These are phyloP conservation scores for Pelodytes ibericus DNA, from an alignment of 2,797 vertebrate species.

Conservation along the genomic window DNA sequence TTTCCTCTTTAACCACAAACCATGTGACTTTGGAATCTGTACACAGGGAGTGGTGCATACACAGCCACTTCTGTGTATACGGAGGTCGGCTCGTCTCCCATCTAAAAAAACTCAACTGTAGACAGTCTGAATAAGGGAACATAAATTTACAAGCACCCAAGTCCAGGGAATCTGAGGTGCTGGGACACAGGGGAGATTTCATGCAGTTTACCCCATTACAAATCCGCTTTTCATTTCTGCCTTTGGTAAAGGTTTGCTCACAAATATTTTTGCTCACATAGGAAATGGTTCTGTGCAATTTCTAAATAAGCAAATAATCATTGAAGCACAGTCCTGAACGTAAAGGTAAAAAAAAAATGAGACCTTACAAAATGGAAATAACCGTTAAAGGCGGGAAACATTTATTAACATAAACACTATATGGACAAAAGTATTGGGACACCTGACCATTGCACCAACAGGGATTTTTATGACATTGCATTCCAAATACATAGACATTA, in stretches of 20 bases:
- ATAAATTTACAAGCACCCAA: not conserved
- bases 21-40: slow-evolving; percentile 54
- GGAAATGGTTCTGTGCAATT: not conserved
- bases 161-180: not conserved
- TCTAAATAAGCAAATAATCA: not conserved
- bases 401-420: too few relatives aligned
- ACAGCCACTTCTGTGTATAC: slow-evolving; percentile 51
- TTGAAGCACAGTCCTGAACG: too few relatives aligned
- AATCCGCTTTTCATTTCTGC: not conserved
- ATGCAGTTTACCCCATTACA: not conserved
- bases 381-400: too few relatives aligned
- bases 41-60: slow-evolving; percentile 50
- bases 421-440: too few relatives aligned
- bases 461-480: too few relatives aligned
- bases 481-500: too few relatives aligned
- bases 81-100: slow-evolving; percentile 22
- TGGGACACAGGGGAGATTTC: not conserved
- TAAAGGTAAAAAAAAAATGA: too few relatives aligned
- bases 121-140: not conserved
- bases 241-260: not conserved
- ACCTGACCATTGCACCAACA: too few relatives aligned
- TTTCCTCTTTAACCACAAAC: slow-evolving; percentile 51
- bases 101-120: slow-evolving; percentile 25
- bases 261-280: not conserved
- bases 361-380: too few relatives aligned